Evolutionary conservation across 2,113 vertebrate species (phyloP).

Genomic region (Cyanistes caeruleus): DNA sequence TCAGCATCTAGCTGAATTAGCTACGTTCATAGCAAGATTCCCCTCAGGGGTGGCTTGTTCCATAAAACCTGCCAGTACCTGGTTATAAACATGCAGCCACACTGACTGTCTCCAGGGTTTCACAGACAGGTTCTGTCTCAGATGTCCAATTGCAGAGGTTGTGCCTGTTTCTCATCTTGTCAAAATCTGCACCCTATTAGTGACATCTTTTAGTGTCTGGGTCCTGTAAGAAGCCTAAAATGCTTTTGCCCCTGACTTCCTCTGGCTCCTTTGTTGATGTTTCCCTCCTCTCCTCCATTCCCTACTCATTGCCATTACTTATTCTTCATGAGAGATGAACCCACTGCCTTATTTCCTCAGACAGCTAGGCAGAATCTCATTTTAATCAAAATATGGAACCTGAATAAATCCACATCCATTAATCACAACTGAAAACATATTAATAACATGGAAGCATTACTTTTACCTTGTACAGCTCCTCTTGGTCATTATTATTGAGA

Average conservation of each 20-base stretch:
- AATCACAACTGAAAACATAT: background rate
- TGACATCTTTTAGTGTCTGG: background rate
- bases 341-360: background rate
- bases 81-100: background rate
- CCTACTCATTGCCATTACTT: background rate
- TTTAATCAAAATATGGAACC: background rate
- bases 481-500: background rate
- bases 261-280: background rate
- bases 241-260: background rate
- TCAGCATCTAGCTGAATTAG: background rate
- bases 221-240: background rate
- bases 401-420: background rate
- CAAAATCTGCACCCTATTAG: background rate
- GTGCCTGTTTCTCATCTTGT: background rate
- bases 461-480: background rate
- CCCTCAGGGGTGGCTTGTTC: background rate
- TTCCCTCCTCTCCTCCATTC: background rate
- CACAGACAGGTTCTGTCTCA: background rate
- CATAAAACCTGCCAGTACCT: background rate
- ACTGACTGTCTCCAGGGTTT: background rate
- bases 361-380: background rate
- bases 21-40: background rate
- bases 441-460: background rate
- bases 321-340: background rate
- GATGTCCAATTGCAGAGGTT: background rate